phyloP scores from a whole-genome alignment of 2,888 invertebrate species.

The Epinotia bilunana region DNA sequence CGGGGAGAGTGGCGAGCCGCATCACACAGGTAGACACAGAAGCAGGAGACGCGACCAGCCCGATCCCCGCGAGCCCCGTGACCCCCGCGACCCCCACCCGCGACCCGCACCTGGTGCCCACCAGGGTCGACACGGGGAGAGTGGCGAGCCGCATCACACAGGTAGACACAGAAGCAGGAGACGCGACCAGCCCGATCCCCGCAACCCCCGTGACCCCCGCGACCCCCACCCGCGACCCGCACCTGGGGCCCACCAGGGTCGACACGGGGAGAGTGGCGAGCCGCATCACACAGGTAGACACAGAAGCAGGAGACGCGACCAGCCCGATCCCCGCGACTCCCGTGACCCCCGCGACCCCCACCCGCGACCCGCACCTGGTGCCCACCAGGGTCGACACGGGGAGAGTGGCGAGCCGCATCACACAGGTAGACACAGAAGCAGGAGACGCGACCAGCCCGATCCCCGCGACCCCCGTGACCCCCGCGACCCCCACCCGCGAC shows the following conservation, averaged over 20 bases:
- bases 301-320: not conserved
- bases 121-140: too few relatives aligned
- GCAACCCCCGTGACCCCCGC: slow-evolving; percentile 46
- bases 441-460: slow-evolving; percentile 1
- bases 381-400: slow-evolving; percentile 86
- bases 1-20: too few relatives aligned
- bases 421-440: slow-evolving; percentile 79
- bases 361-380: slow-evolving; percentile 76
- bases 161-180: too few relatives aligned
- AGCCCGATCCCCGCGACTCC: too few relatives aligned
- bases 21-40: too few relatives aligned
- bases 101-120: too few relatives aligned
- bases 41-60: too few relatives aligned
- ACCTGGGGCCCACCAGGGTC: slow-evolving; percentile 86
- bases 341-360: slow-evolving; percentile 18
- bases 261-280: slow-evolving; percentile 86
- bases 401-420: slow-evolving; percentile 85
- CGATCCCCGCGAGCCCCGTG: too few relatives aligned
- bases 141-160: too few relatives aligned
- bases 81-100: too few relatives aligned
- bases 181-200: slow-evolving; percentile 52
- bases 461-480: slow-evolving; percentile 23
- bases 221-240: slow-evolving; percentile 58
- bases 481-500: slow-evolving; percentile 47
- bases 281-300: slow-evolving; percentile 85